Evolutionary conservation across 2,888 invertebrate genomes (phyloP).

Genomic region (Nebria salina): DNA sequence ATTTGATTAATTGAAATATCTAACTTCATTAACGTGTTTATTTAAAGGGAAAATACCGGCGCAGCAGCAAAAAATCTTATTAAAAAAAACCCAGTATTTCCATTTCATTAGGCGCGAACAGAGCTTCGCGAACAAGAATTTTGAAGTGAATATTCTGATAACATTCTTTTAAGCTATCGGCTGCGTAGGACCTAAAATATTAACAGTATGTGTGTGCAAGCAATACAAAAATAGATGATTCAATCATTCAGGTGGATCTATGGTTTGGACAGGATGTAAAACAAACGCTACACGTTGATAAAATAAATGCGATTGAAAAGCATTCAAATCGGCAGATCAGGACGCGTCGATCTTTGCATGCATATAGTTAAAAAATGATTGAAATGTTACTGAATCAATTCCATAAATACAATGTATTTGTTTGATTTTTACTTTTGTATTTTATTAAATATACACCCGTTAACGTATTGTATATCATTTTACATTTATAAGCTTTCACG

Average conservation of each 20-base stretch:
- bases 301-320: conserved; percentile 18
- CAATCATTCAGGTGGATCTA: neutral
- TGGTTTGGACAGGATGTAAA: neutral
- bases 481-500: too few species aligned
- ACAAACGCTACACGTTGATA: conserved; percentile 4
- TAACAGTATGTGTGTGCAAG: neutral
- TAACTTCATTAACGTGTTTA: neutral
- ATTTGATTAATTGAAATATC: neutral
- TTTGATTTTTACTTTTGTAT: neutral
- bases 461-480: too few species aligned
- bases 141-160: conserved; percentile 3
- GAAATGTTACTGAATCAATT: neutral
- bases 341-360: neutral
- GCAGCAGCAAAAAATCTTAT: neutral
- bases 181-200: neutral
- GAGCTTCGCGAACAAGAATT: conserved; percentile 14
- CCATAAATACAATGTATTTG: neutral
- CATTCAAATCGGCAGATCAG: conserved; percentile 16
- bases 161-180: neutral
- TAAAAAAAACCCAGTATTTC: neutral
- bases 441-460: too few species aligned
- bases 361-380: conserved; percentile 10
- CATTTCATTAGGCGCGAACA: neutral
- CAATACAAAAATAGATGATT: neutral
- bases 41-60: neutral